Evolutionary conservation across 2,888 invertebrate genomes (phyloP).

Genomic region (Tetanocera ferruginea): DNA sequence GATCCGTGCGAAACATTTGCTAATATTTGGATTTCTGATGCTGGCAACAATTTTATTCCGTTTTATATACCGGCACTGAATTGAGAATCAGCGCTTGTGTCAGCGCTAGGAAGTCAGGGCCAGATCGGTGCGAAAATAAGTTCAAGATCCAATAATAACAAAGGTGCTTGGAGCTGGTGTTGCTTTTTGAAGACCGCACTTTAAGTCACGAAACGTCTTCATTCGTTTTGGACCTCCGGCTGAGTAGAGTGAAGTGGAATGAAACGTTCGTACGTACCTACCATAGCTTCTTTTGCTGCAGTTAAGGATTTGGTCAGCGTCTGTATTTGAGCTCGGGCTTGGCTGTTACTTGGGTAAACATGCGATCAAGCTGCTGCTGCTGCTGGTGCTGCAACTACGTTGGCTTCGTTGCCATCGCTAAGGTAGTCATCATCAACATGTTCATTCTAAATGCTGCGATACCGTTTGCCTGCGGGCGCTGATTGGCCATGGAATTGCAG

Average conservation of each 20-base stretch:
- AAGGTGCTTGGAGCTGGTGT: constrained; percentile 45
- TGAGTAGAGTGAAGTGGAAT: constrained; percentile 40
- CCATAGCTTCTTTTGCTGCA: neutral
- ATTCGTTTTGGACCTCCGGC: constrained; percentile 61
- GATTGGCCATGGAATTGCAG: constrained; percentile 59
- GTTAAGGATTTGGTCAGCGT: neutral
- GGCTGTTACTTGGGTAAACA: constrained; percentile 1
- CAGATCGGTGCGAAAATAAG: constrained; percentile 62
- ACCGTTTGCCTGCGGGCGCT: constrained; percentile 56
- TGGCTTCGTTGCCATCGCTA: constrained; percentile 12
- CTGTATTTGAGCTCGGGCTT: neutral
- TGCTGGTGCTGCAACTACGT: constrained; percentile 46
- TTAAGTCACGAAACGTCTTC: constrained; percentile 69
- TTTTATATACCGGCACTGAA: constrained; percentile 8
- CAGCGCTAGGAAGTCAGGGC: neutral
- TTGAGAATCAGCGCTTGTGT: neutral
- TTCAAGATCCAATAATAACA: constrained; percentile 58
- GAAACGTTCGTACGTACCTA: neutral
- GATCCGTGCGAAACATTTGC: constrained; percentile 34
- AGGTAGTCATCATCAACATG: constrained; percentile 17
- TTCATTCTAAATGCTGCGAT: constrained; percentile 6
- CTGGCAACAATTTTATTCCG: constrained; percentile 10
- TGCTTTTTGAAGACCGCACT: constrained; percentile 38
- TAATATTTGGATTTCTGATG: constrained; percentile 32
- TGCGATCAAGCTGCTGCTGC: constrained; percentile 28